Base-by-base conservation (phyloP, 2,113 vertebrate genomes). In the Barnardius zonarius region DNA sequence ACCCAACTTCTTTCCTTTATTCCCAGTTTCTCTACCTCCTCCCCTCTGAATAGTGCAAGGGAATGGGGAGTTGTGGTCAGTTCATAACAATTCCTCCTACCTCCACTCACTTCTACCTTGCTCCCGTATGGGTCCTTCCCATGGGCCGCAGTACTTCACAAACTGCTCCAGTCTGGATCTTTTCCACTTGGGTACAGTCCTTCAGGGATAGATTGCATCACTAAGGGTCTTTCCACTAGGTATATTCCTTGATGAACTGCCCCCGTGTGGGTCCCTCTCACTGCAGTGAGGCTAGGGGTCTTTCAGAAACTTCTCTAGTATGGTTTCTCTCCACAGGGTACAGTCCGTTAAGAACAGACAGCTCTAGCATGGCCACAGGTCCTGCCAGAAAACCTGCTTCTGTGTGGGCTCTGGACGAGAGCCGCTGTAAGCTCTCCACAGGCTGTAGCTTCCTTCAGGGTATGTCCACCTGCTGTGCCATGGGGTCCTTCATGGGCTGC, bases 111-210 rank as follows among this genome's bases (percentile, higher is more conserved):
- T 55, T 77, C 46, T 30, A 39, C 6, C 5, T 54, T 85, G 7
- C 6, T 91, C n/a, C 49, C 43, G 5, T 0, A 2, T 24, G 11
- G 3, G 5, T 79, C 24, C 22, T 63, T 75, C 51, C 41, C 6
- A 43, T 4, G 1, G 23, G 5, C 41, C 72, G 9, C 14, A n/a
- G 46, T 67, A 10, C 27, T 72, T 48, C n/a, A 72, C 0, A 1
- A 44, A 44, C 20, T 61, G 8, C 15, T 78, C 43, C 51, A 54
- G 1, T 17, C 13, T 43, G 33, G 7, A 7, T 61, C 6, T 12
- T 77, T 69, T 63, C 17, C 11, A 43, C 7, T 8, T 11, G 18
- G 25, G 6, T 52, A n/a, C 10, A 43, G 12, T 33, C 20, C 41
- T 27, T 43, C 52, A 48, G 37, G n/a, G 24, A 52, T 28, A 87